Evolutionary conservation across 2,888 invertebrate species (phyloP), one percentile per base, ranked within the genome.

Genomic region (Xestia c-nigrum): DNA sequence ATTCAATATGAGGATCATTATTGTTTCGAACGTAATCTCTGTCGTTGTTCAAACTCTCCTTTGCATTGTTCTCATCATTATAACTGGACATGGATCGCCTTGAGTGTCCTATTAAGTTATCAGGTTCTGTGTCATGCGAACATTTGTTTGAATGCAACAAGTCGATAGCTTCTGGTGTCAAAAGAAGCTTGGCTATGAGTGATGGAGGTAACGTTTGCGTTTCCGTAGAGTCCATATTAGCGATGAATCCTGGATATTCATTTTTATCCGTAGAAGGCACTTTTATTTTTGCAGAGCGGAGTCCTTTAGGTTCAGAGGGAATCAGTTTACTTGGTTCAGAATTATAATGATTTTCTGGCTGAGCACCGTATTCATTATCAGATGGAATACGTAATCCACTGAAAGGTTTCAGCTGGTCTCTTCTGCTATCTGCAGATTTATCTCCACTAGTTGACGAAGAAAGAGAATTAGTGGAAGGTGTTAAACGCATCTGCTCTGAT

Each of bases 81-180:
- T 83, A 52, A 71, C 50, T 80, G 5, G 85, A 87, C 87, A 85
- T 84, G 12, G 87, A 87, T 47, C 85, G 64, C n/a, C 85, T 75
- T 52, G 85, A 80, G 46, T 86, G 64, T 46, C 24, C 84, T 55
- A 43, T 7, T 46, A 55, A 38, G 61, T 72, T 38, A 40, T 59
- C 46, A 40, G 68, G 19, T 69, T 83, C 72, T 50, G 69, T 72
- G 14, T 50, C 47, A 57, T 84, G 63, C 0, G 69, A 72, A 72
- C 88, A 88, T 64, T 83, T 88, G 46, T 73, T 81, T 38, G 75
- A 43, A 43, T 21, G 38, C 19, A 72, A n/a, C 66, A n/a, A 43
- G 0, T 52, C 52, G 14, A 61, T n/a, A 66, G 66, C 77, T 24
- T 72, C 72, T 70, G 14, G 59, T n/a, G 64, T 73, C 1, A 40